Conservation (phyloP, 2,113 vertebrate species). For the Alces alces region DNA sequence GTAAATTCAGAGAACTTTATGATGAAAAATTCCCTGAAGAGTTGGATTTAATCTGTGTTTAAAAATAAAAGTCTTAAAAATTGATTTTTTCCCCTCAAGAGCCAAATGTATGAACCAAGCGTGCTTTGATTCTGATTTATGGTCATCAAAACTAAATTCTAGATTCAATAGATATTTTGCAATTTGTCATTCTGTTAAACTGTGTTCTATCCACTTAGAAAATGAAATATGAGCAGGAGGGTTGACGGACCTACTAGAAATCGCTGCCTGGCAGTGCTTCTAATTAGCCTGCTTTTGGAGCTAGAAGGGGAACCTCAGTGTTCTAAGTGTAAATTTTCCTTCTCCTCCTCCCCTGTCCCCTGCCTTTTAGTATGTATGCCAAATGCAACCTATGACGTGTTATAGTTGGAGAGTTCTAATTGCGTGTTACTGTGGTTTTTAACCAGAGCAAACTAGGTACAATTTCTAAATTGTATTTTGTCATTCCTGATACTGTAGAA, state of each 20-base stretch:
- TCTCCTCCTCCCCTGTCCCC: no score
- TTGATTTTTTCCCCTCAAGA: conserved; percentile 38
- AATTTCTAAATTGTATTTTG: background rate
- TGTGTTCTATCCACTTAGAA: background rate
- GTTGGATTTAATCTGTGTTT: conserved; percentile 48
- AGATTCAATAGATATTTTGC: background rate
- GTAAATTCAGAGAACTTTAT: conserved; percentile 36
- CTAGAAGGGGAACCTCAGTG: background rate
- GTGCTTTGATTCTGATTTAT: conserved; percentile 40
- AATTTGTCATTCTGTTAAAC: background rate
- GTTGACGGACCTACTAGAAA: background rate
- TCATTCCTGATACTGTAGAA: background rate
- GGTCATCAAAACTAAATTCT: conserved; percentile 1
- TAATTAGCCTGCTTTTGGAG: fast-evolving
- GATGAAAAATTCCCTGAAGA: conserved; percentile 48
- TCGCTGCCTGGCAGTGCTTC: background rate
- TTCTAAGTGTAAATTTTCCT: fast-evolving
- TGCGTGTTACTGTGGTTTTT: background rate
- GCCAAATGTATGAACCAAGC: background rate
- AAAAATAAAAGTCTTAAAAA: conserved; percentile 61
- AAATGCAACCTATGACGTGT: background rate
- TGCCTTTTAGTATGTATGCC: background rate
- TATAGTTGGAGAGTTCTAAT: background rate
- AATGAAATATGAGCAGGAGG: background rate
- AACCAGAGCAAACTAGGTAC: background rate